These are phyloP conservation scores for Chlorops oryzae DNA, from an alignment of 1,140 invertebrate species.

Conservation along the genomic window DNA sequence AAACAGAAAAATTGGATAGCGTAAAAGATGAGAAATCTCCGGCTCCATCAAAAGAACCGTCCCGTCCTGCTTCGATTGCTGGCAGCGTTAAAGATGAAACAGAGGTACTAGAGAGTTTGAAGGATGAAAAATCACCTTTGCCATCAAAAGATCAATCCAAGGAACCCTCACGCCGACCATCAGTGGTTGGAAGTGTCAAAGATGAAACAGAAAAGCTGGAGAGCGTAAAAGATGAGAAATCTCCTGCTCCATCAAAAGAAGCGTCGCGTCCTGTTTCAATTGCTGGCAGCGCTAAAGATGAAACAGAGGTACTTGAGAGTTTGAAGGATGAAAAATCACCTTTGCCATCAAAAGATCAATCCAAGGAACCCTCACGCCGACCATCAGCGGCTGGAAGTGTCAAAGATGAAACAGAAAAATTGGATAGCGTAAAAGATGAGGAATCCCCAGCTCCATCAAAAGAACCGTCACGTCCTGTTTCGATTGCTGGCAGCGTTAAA, in stretches of 20 bases:
- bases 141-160: too few relatives aligned
- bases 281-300: slow-evolving; percentile 7
- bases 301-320: too few relatives aligned
- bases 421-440: too few relatives aligned
- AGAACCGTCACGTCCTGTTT: too few relatives aligned
- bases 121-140: slow-evolving; percentile 3
- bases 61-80: slow-evolving; percentile 10
- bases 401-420: too few relatives aligned
- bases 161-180: slow-evolving; percentile 4
- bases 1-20: neutral
- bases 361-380: too few relatives aligned
- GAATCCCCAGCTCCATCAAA: too few relatives aligned
- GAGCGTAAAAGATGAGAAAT: slow-evolving; percentile 16
- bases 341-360: too few relatives aligned
- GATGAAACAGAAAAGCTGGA: slow-evolving; percentile 5
- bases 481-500: too few relatives aligned
- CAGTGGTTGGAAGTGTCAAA: slow-evolving; percentile 3
- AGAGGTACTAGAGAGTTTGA: too few relatives aligned
- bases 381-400: too few relatives aligned
- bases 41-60: slow-evolving; percentile 7
- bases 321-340: too few relatives aligned
- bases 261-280: slow-evolving; percentile 9
- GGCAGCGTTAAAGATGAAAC: slow-evolving; percentile 7
- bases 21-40: slow-evolving; percentile 11
- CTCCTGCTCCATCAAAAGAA: slow-evolving; percentile 17